Conservation (phyloP, 2,797 vertebrate species). For the Rhabdomys pumilio region DNA sequence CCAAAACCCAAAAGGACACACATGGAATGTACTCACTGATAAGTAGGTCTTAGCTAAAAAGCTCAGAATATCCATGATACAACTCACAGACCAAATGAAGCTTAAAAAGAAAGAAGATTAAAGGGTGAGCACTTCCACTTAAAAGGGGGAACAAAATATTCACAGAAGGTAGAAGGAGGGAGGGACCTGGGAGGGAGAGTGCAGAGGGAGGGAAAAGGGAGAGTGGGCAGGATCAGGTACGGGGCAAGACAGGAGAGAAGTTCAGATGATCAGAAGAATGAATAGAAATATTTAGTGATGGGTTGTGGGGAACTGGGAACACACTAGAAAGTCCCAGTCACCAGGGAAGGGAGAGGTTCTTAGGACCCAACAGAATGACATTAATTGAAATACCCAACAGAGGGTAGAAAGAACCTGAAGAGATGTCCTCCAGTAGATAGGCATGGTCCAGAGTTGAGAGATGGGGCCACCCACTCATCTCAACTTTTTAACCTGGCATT, state of each 20-base stretch:
- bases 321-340: neutral
- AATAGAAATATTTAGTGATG: neutral
- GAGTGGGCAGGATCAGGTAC: neutral
- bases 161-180: neutral
- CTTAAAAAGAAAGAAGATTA: neutral
- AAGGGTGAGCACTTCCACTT: neutral
- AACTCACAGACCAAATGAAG: neutral
- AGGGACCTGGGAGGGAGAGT: neutral
- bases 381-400: neutral
- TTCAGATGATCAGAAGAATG: neutral
- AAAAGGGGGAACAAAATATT: neutral
- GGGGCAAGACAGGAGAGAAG: neutral
- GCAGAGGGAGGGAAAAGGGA: rapidly evolving
- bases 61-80: neutral
- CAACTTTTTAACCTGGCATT: neutral
- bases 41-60: neutral
- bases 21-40: neutral
- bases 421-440: neutral
- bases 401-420: neutral
- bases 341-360: neutral
- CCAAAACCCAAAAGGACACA: neutral
- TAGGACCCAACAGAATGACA: neutral
- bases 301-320: neutral
- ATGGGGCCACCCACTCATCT: neutral
- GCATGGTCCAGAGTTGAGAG: neutral